These are phyloP conservation scores for Macrobrachium nipponense DNA, from an alignment of 1,140 invertebrate species.

Conservation along the genomic window DNA sequence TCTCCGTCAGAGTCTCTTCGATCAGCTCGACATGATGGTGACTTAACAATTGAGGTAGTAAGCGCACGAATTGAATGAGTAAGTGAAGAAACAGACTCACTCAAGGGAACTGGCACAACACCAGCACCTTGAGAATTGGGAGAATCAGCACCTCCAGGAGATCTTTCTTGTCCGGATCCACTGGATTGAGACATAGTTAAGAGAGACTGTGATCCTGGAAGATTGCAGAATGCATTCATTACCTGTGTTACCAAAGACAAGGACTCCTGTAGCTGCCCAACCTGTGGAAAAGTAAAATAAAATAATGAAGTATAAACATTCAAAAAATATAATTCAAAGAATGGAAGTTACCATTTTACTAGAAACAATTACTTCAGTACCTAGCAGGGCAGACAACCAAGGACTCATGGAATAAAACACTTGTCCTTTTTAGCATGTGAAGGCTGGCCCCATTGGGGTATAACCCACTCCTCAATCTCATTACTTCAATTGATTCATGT, in stretches of 20 bases:
- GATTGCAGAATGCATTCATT: conserved; percentile 64
- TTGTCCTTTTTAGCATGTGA: too few species aligned
- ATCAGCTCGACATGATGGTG: conserved; percentile 26
- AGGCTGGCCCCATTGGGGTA: too few species aligned
- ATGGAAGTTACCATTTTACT: background rate
- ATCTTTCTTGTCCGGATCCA: conserved; percentile 50
- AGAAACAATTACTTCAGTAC: background rate
- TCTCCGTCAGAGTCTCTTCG: conserved; percentile 6
- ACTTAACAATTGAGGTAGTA: conserved; percentile 59
- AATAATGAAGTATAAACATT: background rate
- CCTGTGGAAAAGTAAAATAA: conserved; percentile 35
- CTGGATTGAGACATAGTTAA: conserved; percentile 63
- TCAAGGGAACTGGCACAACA: conserved; percentile 43
- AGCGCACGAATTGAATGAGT: conserved; percentile 62
- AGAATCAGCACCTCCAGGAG: conserved; percentile 32
- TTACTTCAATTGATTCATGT: too few species aligned
- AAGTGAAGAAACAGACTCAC: conserved; percentile 59
- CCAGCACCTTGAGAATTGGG: conserved; percentile 24
- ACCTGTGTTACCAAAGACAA: conserved; percentile 63
- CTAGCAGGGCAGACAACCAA: background rate
- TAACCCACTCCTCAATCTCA: too few species aligned
- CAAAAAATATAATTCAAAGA: background rate
- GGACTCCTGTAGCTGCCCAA: conserved; percentile 62
- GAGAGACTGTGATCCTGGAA: conserved; percentile 62
- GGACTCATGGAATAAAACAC: too few species aligned